These are phyloP conservation scores for Drosophila obscura DNA, from an alignment of 1,140 invertebrate genomes.

Conservation along the genomic window DNA sequence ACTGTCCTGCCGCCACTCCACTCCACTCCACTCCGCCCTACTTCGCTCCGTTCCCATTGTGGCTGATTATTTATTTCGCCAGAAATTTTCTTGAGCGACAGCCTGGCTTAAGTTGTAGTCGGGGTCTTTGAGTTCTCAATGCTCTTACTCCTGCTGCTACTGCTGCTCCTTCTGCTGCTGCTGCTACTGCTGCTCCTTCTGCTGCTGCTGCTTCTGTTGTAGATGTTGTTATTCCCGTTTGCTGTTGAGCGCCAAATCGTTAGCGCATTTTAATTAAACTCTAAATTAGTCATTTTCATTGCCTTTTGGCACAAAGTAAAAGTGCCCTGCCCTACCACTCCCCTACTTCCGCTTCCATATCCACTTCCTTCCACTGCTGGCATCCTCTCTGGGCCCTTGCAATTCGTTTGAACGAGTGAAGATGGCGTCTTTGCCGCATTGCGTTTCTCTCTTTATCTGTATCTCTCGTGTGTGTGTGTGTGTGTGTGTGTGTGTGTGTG, in stretches of 20 bases:
- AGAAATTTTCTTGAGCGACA: conserved; percentile 65
- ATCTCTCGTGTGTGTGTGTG: conserved; percentile 5
- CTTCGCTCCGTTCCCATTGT: conserved; percentile 21
- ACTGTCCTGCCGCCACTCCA: background rate
- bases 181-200: conserved; percentile 9
- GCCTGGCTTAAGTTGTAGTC: conserved; percentile 58
- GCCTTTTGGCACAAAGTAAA: conserved; percentile 69
- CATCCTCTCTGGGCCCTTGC: conserved; percentile 35
- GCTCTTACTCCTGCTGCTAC: conserved; percentile 16
- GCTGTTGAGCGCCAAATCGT: conserved; percentile 66
- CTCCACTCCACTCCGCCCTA: too few relatives aligned
- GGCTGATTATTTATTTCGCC: conserved; percentile 63
- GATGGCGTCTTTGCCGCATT: conserved; percentile 39
- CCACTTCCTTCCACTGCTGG: conserved; percentile 6
- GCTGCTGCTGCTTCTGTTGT: conserved; percentile 10
- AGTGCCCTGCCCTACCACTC: conserved; percentile 37
- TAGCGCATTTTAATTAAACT: conserved; percentile 82
- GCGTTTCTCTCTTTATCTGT: conserved; percentile 36
- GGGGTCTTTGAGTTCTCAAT: conserved; percentile 40
- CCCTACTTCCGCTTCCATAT: background rate
- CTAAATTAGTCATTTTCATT: conserved; percentile 80
- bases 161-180: conserved; percentile 10
- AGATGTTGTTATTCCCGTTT: conserved; percentile 17
- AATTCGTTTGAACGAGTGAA: conserved; percentile 55
- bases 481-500: conserved; percentile 17